Conservation (phyloP, 2,113 vertebrate genomes). For the Phrynosoma platyrhinos region DNA sequence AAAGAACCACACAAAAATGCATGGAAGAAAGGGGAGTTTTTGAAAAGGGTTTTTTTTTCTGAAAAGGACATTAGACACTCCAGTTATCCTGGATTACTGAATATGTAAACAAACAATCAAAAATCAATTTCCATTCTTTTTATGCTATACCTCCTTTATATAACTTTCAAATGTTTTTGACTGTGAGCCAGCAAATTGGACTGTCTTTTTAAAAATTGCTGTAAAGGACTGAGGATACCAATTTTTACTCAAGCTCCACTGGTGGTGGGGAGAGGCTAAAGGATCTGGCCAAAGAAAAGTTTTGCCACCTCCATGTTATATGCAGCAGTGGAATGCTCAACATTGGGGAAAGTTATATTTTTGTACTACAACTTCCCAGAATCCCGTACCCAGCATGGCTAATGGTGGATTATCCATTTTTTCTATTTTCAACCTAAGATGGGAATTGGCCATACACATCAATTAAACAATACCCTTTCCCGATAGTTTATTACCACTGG, state of each 20-base stretch:
- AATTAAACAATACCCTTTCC: neutral
- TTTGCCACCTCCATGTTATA: neutral
- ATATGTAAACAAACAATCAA: neutral
- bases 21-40: neutral
- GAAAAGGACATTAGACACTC: neutral
- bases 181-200: neutral
- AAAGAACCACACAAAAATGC: slow-evolving; percentile 7
- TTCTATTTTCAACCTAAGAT: neutral
- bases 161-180: neutral
- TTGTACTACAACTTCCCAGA: no score
- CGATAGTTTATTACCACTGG: neutral
- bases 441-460: neutral
- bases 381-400: no score
- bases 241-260: neutral
- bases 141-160: neutral
- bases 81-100: neutral
- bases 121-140: neutral
- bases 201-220: neutral
- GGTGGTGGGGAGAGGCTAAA: neutral
- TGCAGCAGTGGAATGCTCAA: neutral
- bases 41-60: neutral
- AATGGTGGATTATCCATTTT: no score
- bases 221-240: neutral
- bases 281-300: neutral
- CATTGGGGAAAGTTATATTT: no score